These are phyloP conservation scores for Oreochromis tanganicae DNA, from an alignment of 2,113 vertebrate species.

Conservation along the genomic window DNA sequence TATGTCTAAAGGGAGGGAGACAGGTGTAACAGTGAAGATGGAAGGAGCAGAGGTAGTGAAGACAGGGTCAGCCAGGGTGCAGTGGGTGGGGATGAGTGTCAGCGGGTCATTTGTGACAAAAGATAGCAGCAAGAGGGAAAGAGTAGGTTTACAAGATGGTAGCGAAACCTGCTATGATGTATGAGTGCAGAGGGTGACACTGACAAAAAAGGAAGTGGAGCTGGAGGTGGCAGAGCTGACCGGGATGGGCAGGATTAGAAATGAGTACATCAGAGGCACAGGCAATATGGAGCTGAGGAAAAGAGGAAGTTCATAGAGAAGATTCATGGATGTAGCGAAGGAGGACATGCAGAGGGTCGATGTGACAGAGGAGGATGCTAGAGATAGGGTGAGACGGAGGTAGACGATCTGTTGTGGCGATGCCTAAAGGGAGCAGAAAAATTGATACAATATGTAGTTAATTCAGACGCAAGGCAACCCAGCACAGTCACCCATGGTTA, in stretches of 20 bases:
- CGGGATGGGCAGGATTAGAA: not conserved
- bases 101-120: not conserved
- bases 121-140: not conserved
- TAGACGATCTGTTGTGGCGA: no score
- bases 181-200: not conserved
- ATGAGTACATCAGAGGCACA: not conserved
- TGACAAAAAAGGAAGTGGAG: not conserved
- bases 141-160: not conserved
- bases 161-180: not conserved
- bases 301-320: not conserved
- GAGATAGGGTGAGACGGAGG: no score
- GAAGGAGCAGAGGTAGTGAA: not conserved
- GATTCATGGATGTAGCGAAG: not conserved
- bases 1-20: not conserved
- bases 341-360: not conserved
- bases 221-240: not conserved
- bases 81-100: not conserved
- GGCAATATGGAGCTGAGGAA: not conserved
- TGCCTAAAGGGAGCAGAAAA: no score
- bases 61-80: not conserved
- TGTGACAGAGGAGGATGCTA: not conserved
- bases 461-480: not conserved
- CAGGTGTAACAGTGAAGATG: not conserved
- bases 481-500: not conserved
- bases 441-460: not conserved